Conservation (phyloP, 1,140 invertebrate species). For the Amyelois transitella region DNA sequence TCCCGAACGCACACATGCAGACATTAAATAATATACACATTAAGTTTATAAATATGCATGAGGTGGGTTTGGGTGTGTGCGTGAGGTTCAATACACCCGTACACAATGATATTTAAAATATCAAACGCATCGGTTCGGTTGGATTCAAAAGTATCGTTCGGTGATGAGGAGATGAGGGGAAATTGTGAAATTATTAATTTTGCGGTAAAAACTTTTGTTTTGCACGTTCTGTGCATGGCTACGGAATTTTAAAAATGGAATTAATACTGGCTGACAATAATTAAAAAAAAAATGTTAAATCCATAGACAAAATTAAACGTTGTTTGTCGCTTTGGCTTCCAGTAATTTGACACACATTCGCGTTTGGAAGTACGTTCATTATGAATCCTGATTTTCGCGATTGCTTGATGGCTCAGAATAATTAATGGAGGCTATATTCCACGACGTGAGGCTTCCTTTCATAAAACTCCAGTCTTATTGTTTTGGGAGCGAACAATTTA, state of each 20-base stretch:
- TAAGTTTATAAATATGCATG: slow-evolving; percentile 72
- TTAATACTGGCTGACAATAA: not conserved
- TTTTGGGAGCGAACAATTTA: slow-evolving; percentile 46
- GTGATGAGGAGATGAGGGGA: not conserved
- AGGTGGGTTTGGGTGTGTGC: slow-evolving; percentile 21
- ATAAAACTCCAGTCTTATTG: slow-evolving; percentile 49
- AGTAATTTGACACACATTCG: not conserved
- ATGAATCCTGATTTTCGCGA: slow-evolving; percentile 22
- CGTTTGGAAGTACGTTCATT: slow-evolving; percentile 3
- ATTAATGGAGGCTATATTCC: slow-evolving; percentile 48
- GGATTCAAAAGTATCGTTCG: not conserved
- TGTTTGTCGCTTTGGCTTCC: not conserved
- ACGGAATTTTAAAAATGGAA: not conserved
- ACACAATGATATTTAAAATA: not conserved
- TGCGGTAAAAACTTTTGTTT: not conserved
- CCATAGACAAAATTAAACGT: not conserved
- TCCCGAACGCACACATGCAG: slow-evolving; percentile 49
- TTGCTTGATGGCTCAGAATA: slow-evolving; percentile 49
- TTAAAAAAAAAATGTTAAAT: not conserved
- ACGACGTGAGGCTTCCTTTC: slow-evolving; percentile 54
- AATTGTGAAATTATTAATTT: not conserved
- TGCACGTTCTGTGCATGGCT: not conserved
- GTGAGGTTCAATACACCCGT: slow-evolving; percentile 5
- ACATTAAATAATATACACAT: slow-evolving; percentile 64
- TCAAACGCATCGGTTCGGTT: not conserved